A percentile compares a stretch with the other conserved stretches of the same genome.
Conservation (phyloP, 2,797 vertebrate genomes). For the Coracias cyanogaster region DNA sequence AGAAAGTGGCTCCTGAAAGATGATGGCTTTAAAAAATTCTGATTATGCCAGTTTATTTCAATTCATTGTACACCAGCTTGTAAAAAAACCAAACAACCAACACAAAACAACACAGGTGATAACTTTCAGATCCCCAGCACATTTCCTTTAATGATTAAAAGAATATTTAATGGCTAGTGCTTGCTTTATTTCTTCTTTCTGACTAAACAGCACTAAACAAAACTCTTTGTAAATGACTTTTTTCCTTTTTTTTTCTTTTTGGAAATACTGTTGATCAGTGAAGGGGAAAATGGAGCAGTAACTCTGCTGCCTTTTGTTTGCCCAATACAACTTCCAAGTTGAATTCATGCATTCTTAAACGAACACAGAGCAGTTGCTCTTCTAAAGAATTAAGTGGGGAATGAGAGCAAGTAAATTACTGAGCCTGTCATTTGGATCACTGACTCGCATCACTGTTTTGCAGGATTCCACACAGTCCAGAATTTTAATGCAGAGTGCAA, state of each 20-base stretch:
- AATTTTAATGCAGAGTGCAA: constrained; percentile 67
- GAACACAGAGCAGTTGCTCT: constrained; percentile 60
- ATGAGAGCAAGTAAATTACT: constrained; percentile 73
- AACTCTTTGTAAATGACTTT: constrained; percentile 47
- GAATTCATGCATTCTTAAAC: constrained; percentile 64
- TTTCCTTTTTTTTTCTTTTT: neutral
- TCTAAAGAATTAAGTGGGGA: constrained; percentile 73
- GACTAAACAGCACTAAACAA: constrained; percentile 45
- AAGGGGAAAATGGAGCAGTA: constrained; percentile 68
- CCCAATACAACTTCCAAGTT: constrained; percentile 37
- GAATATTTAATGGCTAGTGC: constrained; percentile 40
- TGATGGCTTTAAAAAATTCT: constrained; percentile 38
- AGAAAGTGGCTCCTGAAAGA: constrained; percentile 41
- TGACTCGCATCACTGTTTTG: constrained; percentile 65
- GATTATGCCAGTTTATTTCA: constrained; percentile 36
- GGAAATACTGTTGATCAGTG: constrained; percentile 32
- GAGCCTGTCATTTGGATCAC: constrained; percentile 66
- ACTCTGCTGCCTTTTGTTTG: constrained; percentile 64
- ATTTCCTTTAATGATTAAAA: constrained; percentile 51
- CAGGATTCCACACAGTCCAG: constrained; percentile 54
- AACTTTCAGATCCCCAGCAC: neutral
- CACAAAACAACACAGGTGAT: constrained; percentile 26
- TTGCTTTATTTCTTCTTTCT: constrained; percentile 33
- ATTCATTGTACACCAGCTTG: constrained; percentile 7
- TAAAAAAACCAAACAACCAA: neutral